Conservation (phyloP, 2,888 invertebrate genomes). For the Apeira syringaria region DNA sequence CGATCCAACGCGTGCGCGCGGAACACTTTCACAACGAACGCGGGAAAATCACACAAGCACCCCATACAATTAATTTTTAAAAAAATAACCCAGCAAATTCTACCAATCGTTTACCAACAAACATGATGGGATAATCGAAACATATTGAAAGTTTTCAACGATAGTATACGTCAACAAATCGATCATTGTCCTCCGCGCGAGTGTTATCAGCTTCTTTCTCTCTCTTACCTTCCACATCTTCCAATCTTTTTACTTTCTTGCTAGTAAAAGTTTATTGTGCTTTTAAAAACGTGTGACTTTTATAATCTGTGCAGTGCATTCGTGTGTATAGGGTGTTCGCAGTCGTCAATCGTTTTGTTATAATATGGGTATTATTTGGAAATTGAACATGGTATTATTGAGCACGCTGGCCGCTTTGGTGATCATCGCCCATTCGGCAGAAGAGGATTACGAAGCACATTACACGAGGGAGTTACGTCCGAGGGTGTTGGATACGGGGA, state of each 20-base stretch:
- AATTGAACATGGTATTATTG: conserved; percentile 65
- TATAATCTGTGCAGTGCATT: conserved; percentile 34
- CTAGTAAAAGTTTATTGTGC: too few relatives aligned
- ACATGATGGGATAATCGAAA: conserved; percentile 26
- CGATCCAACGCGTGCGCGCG: conserved; percentile 63
- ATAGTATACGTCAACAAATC: conserved; percentile 5
- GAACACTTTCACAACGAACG: conserved; percentile 69
- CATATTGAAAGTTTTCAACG: conserved; percentile 1
- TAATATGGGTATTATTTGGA: conserved; percentile 76
- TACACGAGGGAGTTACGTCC: conserved; percentile 56
- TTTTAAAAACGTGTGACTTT: conserved; percentile 25
- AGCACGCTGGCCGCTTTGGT: conserved; percentile 77
- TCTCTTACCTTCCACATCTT: conserved; percentile 46
- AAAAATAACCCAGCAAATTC: conserved; percentile 34
- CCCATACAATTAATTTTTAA: conserved; percentile 39
- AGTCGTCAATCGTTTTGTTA: conserved; percentile 33
- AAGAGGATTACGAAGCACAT: conserved; percentile 62
- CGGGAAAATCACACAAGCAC: conserved; percentile 57
- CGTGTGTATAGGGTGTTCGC: conserved; percentile 25
- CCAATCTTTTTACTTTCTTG: conserved; percentile 11
- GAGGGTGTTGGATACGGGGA: conserved; percentile 51
- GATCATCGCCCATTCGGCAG: conserved; percentile 72
- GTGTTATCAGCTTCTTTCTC: conserved; percentile 36
- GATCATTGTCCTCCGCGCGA: conserved; percentile 15
- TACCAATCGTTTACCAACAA: conserved; percentile 32